Conservation (phyloP, 2,797 vertebrate genomes). For the Ptychadena robeensis region DNA sequence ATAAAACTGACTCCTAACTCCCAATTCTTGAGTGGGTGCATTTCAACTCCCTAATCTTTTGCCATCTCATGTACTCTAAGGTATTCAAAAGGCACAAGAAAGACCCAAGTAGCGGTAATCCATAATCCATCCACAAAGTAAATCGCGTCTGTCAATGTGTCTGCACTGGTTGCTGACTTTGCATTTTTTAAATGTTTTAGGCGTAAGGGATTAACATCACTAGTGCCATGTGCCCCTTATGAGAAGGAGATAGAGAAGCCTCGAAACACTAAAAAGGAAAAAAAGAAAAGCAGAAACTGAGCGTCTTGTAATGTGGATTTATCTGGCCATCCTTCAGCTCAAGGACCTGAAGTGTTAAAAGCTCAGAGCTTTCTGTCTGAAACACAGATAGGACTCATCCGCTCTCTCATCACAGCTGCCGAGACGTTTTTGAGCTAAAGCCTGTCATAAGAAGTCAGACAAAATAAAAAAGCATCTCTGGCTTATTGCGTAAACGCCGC, state of each 20-base stretch:
- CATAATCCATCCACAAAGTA: conserved; percentile 64
- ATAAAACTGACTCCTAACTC: not conserved
- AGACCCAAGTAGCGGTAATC: conserved; percentile 62
- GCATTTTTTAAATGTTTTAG: conserved; percentile 63
- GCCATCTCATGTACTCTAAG: conserved; percentile 36
- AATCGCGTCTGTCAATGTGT: conserved; percentile 61
- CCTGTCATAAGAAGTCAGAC: conserved; percentile 55
- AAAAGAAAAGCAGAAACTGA: not conserved
- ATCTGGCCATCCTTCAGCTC: conserved; percentile 59
- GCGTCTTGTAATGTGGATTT: conserved; percentile 57
- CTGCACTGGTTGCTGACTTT: conserved; percentile 64
- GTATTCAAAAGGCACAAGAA: conserved; percentile 59
- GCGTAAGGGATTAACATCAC: conserved; percentile 56
- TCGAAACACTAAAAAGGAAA: conserved; percentile 12
- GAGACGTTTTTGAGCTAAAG: conserved; percentile 43
- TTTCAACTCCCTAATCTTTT: conserved; percentile 7
- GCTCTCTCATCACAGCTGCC: conserved; percentile 9
- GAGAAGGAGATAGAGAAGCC: conserved; percentile 36
- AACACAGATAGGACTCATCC: conserved; percentile 12
- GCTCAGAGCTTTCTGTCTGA: conserved; percentile 61
- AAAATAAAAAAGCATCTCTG: conserved; percentile 55
- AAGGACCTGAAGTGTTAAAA: conserved; percentile 61
- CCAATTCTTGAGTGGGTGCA: not conserved
- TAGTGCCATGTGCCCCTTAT: conserved; percentile 31
- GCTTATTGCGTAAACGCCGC: conserved; percentile 49